phyloP scores from a whole-genome alignment of 2,888 invertebrate species.

The Agriopis aurantiaria region DNA sequence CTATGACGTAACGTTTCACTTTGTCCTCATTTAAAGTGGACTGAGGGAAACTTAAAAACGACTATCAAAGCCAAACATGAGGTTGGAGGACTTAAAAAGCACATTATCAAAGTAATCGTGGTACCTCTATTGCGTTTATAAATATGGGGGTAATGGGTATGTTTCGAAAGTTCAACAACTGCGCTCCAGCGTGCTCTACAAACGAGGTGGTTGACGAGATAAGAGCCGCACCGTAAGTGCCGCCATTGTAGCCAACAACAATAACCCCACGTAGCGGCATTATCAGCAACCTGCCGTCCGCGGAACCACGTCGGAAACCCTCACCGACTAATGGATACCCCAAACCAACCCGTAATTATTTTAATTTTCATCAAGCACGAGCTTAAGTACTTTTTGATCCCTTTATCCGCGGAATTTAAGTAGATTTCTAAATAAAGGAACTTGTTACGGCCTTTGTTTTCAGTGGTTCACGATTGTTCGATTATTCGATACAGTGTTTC shows the following conservation, averaged over 20 bases:
- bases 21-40: no score
- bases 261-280: constrained; percentile 71
- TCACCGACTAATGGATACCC: constrained; percentile 70
- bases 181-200: constrained; percentile 50
- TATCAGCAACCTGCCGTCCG: constrained; percentile 61
- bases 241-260: constrained; percentile 74
- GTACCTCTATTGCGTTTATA: no score
- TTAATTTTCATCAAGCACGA: constrained; percentile 72
- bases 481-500: constrained; percentile 33
- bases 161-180: constrained; percentile 8
- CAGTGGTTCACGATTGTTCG: constrained; percentile 42
- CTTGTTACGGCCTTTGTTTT: constrained; percentile 54
- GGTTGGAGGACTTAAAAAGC: no score
- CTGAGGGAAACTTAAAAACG: no score
- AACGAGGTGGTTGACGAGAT: constrained; percentile 76
- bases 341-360: constrained; percentile 73
- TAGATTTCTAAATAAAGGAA: constrained; percentile 59
- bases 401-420: constrained; percentile 60
- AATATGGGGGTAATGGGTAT: no score
- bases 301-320: constrained; percentile 51
- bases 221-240: constrained; percentile 72
- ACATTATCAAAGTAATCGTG: no score
- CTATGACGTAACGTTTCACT: no score
- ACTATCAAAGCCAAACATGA: no score
- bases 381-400: constrained; percentile 68